Percentiles rank a stretch among this genome's conserved stretches.
These are phyloP conservation scores for Trematocara nigrifrons DNA, from an alignment of 2,113 vertebrate genomes.

Conservation along the genomic window DNA sequence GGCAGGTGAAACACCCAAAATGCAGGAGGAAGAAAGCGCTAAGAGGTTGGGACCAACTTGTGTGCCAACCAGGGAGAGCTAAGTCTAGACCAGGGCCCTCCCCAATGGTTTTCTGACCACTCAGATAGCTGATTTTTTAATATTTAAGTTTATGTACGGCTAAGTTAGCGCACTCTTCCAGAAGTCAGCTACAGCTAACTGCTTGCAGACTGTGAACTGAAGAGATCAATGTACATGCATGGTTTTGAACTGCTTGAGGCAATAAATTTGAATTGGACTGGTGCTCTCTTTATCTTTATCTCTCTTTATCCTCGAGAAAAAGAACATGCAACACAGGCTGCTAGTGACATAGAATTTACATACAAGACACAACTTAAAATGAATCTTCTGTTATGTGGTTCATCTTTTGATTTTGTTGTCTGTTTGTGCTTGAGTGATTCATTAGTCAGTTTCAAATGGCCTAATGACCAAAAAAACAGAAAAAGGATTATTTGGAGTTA, in stretches of 20 bases:
- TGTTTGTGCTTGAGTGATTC: background rate
- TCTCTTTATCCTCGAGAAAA: too few species aligned
- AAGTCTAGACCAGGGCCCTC: background rate
- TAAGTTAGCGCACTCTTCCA: background rate
- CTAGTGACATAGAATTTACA: too few species aligned
- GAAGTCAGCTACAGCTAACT: background rate
- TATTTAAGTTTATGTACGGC: background rate
- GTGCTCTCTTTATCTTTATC: too few species aligned
- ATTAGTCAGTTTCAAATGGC: background rate
- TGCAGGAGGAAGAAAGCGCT: background rate
- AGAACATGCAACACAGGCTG: too few species aligned
- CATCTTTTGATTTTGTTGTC: too few species aligned
- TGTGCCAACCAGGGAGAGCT: background rate
- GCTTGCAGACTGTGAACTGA: background rate
- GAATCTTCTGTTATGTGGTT: too few species aligned
- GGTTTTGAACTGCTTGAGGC: background rate
- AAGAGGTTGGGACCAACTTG: background rate
- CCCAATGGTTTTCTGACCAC: background rate
- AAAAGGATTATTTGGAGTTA: background rate
- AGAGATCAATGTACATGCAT: background rate
- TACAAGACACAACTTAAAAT: too few species aligned
- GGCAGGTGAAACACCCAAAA: background rate
- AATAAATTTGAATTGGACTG: background rate
- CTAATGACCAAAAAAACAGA: background rate
- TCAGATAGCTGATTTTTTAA: background rate